Evolutionary conservation across 2,888 invertebrate genomes (phyloP).

Genomic region (Cantharis nigra): DNA sequence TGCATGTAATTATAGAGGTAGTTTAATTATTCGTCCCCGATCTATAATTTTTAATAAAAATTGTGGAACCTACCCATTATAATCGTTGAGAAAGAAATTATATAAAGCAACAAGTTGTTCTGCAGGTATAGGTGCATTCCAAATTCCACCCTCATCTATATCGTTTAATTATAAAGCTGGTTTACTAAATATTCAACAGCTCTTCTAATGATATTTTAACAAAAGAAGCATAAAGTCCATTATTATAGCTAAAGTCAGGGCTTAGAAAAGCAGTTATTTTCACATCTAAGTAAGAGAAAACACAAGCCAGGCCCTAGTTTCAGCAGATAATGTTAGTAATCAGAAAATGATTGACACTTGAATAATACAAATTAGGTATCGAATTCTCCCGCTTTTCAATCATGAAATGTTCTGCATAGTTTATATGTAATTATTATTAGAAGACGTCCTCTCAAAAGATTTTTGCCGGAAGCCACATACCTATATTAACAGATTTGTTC

Average conservation of each 20-base stretch:
- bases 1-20: not conserved
- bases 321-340: constrained; percentile 38
- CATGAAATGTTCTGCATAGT: constrained; percentile 44
- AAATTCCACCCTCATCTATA: not conserved
- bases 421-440: constrained; percentile 40
- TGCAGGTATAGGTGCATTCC: not conserved
- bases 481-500: not conserved
- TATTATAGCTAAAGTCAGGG: not conserved
- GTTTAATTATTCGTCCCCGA: not conserved
- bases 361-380: constrained; percentile 39
- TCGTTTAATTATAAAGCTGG: not conserved
- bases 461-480: constrained; percentile 30
- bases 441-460: constrained; percentile 33
- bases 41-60: not conserved
- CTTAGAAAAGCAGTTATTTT: constrained; percentile 7
- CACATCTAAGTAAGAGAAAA: constrained; percentile 8
- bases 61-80: not conserved
- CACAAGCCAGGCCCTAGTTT: constrained; percentile 5
- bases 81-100: not conserved
- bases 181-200: not conserved
- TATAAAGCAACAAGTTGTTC: not conserved
- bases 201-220: not conserved
- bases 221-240: not conserved
- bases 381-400: constrained; percentile 46
- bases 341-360: constrained; percentile 40